Conservation (phyloP, 2,888 invertebrate genomes). For the Drosophila bunnanda region DNA sequence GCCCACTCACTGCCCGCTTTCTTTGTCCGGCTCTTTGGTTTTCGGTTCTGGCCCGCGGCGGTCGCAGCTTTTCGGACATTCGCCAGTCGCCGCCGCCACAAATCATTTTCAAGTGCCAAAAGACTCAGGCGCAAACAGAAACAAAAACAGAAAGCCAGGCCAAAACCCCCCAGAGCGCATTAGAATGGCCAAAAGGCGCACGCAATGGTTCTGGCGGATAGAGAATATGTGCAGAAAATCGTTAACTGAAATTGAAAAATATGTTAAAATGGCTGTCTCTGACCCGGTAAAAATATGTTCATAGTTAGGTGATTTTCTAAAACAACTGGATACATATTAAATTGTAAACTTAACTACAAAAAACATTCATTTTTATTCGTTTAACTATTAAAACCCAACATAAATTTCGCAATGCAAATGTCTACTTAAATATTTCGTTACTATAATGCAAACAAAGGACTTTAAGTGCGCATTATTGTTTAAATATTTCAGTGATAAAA, state of each 20-base stretch:
- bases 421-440: too few species aligned
- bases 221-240: slow-evolving; percentile 25
- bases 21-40: slow-evolving; percentile 32
- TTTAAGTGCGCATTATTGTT: neutral
- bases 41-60: slow-evolving; percentile 14
- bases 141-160: slow-evolving; percentile 30
- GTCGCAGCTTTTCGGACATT: slow-evolving; percentile 53
- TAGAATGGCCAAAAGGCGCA: slow-evolving; percentile 56
- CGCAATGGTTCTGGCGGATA: slow-evolving; percentile 53
- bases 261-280: neutral
- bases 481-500: neutral
- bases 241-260: neutral
- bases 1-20: slow-evolving; percentile 38
- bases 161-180: slow-evolving; percentile 53
- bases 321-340: too few species aligned
- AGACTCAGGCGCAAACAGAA: slow-evolving; percentile 15
- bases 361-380: too few species aligned
- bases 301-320: too few species aligned
- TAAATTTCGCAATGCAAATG: too few species aligned
- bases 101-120: slow-evolving; percentile 75
- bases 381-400: too few species aligned
- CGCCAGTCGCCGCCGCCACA: slow-evolving; percentile 68
- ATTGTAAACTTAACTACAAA: too few species aligned
- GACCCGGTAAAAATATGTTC: neutral
- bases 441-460: neutral